Evolutionary conservation across 1,140 invertebrate species (phyloP).

Genomic region (Trichomalopsis sarcophagae): DNA sequence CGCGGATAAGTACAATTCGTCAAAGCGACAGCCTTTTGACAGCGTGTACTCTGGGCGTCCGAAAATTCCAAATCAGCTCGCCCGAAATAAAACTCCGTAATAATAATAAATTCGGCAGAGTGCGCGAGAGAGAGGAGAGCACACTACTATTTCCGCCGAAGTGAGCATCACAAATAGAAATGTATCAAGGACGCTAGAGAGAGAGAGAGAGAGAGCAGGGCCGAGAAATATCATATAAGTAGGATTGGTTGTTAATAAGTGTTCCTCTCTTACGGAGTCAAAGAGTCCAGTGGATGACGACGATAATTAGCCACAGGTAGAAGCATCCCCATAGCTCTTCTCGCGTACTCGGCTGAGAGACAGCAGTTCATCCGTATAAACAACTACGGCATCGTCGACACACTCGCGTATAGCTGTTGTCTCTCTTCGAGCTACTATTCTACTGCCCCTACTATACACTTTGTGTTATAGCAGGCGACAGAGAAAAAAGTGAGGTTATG

Average conservation of each 20-base stretch:
- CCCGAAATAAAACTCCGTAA: slow-evolving; percentile 1
- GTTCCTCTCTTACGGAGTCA: background rate
- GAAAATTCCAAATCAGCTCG: background rate
- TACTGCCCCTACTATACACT: background rate
- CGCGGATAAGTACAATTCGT: background rate
- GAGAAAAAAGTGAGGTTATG: slow-evolving; percentile 36
- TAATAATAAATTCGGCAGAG: slow-evolving; percentile 1
- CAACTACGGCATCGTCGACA: background rate
- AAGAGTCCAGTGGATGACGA: background rate
- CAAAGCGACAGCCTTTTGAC: slow-evolving; percentile 13
- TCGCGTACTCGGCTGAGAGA: background rate
- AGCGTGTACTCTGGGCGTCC: background rate
- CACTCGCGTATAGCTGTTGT: background rate
- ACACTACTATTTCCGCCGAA: background rate
- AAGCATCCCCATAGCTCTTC: background rate
- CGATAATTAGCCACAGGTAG: background rate
- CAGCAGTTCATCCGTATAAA: background rate
- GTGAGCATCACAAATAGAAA: background rate
- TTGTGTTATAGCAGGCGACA: slow-evolving; percentile 7
- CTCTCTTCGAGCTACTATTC: background rate
- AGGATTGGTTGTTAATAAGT: background rate
- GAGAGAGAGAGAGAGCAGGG: background rate
- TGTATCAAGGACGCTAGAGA: background rate
- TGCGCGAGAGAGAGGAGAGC: background rate
- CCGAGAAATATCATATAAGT: background rate